phyloP scores from a whole-genome alignment of 2,113 vertebrate species.

The Hippocampus abdominalis region DNA sequence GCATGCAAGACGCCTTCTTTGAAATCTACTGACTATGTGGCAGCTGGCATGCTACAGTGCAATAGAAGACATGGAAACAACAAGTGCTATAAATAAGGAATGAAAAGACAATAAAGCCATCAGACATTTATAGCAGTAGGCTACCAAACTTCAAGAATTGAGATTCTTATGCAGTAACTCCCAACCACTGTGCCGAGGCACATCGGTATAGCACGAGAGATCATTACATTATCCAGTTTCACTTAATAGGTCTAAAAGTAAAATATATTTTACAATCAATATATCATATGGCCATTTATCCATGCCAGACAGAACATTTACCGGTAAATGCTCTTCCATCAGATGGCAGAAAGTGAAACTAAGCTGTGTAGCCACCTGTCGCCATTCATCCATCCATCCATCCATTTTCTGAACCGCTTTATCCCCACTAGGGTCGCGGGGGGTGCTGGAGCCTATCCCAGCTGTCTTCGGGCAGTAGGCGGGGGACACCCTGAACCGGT shows the following conservation, averaged over 20 bases:
- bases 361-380: no score
- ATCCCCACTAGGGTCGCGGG: no score
- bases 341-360: no score
- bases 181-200: background rate
- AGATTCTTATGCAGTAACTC: background rate
- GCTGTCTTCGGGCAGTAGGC: no score
- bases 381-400: no score
- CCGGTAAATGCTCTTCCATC: no score
- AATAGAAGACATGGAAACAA: background rate
- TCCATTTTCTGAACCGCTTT: no score
- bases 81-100: background rate
- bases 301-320: no score
- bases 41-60: background rate
- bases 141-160: background rate
- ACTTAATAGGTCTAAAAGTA: background rate
- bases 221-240: no score
- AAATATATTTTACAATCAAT: background rate
- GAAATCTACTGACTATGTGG: background rate
- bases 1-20: background rate
- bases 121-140: background rate
- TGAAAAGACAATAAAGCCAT: background rate
- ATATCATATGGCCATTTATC: no score
- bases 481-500: no score
- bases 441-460: no score
- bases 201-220: background rate